Evolutionary conservation across 2,797 vertebrate genomes (phyloP).

Genomic region (Denticeps clupeoides): DNA sequence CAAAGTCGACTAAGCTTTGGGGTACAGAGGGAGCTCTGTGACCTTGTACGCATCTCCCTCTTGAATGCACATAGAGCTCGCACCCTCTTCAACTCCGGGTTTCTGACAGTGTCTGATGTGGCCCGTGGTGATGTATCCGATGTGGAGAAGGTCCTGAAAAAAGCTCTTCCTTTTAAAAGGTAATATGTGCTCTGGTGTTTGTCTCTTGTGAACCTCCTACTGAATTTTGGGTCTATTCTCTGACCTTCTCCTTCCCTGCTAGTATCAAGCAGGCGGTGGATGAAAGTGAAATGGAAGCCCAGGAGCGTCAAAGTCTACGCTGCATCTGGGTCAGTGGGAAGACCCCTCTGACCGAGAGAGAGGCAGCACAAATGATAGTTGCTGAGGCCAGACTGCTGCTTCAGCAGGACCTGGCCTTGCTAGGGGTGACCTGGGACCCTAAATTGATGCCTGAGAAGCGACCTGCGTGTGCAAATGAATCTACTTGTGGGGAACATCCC

Average conservation of each 20-base stretch:
- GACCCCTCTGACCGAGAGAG: slow-evolving; percentile 74
- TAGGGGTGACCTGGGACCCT: slow-evolving; percentile 82
- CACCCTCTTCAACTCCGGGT: slow-evolving; percentile 70
- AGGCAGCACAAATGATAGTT: slow-evolving; percentile 77
- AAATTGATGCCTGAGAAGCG: too few relatives aligned
- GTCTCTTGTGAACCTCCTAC: too few relatives aligned
- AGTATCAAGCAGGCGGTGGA: slow-evolving; percentile 79
- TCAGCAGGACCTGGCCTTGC: slow-evolving; percentile 74
- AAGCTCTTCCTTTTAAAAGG: slow-evolving; percentile 89
- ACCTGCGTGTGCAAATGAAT: too few relatives aligned
- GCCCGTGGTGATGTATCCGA: slow-evolving; percentile 66
- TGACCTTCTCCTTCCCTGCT: slow-evolving; percentile 6
- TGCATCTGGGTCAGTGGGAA: slow-evolving; percentile 78
- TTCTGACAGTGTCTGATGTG: slow-evolving; percentile 80
- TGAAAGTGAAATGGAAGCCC: slow-evolving; percentile 79
- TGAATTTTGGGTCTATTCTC: too few relatives aligned
- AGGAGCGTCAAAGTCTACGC: slow-evolving; percentile 69
- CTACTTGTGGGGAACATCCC: too few relatives aligned
- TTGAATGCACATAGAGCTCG: slow-evolving; percentile 82
- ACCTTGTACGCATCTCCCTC: slow-evolving; percentile 82
- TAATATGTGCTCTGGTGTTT: too few relatives aligned
- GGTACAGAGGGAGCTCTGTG: slow-evolving; percentile 85
- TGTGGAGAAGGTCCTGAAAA: slow-evolving; percentile 76
- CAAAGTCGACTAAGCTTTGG: slow-evolving; percentile 94
- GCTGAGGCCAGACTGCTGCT: slow-evolving; percentile 79